phyloP scores from a whole-genome alignment of 2,797 vertebrate genomes.

The Mycteria americana region DNA sequence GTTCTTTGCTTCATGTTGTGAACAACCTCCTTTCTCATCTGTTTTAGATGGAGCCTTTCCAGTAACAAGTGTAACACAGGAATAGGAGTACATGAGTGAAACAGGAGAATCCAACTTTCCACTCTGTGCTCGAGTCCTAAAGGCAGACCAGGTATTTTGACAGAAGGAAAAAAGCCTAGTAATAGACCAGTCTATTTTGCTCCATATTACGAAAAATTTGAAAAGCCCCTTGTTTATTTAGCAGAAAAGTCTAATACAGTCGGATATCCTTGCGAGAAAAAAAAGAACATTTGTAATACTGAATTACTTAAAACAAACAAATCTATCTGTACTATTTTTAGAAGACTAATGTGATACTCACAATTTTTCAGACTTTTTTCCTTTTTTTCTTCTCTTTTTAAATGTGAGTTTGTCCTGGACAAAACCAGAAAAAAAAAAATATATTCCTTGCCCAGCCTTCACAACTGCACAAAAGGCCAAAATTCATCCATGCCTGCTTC shows the following conservation, averaged over 20 bases:
- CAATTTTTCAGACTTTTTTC: neutral
- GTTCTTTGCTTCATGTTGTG: neutral
- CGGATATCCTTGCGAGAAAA: neutral
- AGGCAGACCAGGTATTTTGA: neutral
- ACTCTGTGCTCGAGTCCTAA: neutral
- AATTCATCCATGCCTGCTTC: neutral
- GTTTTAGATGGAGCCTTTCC: neutral
- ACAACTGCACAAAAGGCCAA: neutral
- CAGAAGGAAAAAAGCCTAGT: neutral
- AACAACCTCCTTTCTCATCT: neutral
- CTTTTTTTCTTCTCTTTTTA: neutral
- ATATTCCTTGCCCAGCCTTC: neutral
- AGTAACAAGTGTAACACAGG: neutral
- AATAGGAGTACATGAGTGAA: neutral
- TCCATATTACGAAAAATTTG: no score
- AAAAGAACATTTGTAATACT: neutral
- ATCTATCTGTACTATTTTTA: neutral
- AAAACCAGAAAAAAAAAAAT: neutral
- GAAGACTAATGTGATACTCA: neutral
- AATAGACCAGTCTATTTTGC: neutral
- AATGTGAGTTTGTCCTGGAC: neutral
- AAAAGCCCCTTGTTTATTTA: neutral
- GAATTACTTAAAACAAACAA: neutral
- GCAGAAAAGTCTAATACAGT: neutral
- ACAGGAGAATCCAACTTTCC: neutral